These are phyloP conservation scores for Orthosia cruda DNA, from an alignment of 2,888 invertebrate genomes.

Conservation along the genomic window DNA sequence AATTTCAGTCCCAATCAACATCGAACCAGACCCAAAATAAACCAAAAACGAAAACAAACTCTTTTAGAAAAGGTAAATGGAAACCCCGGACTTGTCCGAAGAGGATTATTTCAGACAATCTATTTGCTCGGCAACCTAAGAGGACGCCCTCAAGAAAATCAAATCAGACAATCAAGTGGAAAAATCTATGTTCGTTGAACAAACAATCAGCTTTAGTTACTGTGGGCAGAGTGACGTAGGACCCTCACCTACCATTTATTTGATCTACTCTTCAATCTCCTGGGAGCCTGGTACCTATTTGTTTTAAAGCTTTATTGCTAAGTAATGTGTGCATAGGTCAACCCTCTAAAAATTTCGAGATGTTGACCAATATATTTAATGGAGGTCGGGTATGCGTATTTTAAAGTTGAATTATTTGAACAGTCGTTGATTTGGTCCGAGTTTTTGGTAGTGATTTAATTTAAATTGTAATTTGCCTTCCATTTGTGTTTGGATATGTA, in stretches of 20 bases:
- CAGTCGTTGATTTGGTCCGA: neutral
- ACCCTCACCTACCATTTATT: slow-evolving; percentile 84
- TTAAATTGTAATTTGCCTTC: slow-evolving; percentile 3
- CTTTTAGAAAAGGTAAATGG: slow-evolving; percentile 56
- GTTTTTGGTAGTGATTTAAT: slow-evolving; percentile 22
- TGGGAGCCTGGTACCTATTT: slow-evolving; percentile 84
- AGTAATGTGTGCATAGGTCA: slow-evolving; percentile 92
- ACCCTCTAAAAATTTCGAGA: slow-evolving; percentile 88
- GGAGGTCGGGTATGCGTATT: slow-evolving; percentile 52
- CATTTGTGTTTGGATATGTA: neutral
- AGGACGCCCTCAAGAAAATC: slow-evolving; percentile 87
- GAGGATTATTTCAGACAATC: slow-evolving; percentile 76
- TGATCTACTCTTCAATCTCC: slow-evolving; percentile 83
- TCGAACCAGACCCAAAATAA: slow-evolving; percentile 28
- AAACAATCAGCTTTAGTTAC: slow-evolving; percentile 91
- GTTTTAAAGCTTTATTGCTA: slow-evolving; percentile 92
- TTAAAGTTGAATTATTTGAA: slow-evolving; percentile 40
- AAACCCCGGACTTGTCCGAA: slow-evolving; percentile 56
- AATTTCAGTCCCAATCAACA: slow-evolving; percentile 18
- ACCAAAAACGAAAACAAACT: slow-evolving; percentile 51
- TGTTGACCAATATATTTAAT: slow-evolving; percentile 90
- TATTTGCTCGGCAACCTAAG: slow-evolving; percentile 81
- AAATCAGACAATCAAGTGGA: slow-evolving; percentile 92
- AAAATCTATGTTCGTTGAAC: slow-evolving; percentile 90
- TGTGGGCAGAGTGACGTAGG: slow-evolving; percentile 85